A percentile compares a stretch with the other conserved stretches of the same genome.
Conservation (phyloP, 35 echinoderm and acorn worm species). For the Ophiothrix spiculata region DNA sequence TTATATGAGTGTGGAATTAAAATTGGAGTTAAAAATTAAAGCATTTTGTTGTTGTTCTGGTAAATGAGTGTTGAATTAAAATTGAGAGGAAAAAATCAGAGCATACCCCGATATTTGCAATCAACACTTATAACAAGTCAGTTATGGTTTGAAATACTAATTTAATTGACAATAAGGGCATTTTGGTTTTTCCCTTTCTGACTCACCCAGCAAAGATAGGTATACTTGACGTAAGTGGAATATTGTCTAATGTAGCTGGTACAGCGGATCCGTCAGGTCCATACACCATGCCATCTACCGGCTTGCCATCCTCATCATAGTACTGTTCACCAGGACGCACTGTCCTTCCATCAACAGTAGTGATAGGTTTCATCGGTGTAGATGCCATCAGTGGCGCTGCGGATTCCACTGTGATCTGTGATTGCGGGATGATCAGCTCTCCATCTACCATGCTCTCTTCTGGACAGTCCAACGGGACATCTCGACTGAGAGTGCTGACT, state of each 20-base stretch:
- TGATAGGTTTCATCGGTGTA: conserved; percentile 29
- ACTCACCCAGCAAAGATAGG: conserved; percentile 66
- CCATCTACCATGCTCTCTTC: conserved; percentile 51
- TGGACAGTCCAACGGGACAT: conserved; percentile 16
- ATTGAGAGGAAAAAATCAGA: too few relatives aligned
- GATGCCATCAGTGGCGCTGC: conserved; percentile 63
- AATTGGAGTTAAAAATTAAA: too few relatives aligned
- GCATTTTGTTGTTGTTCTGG: too few relatives aligned
- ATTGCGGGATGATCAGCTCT: conserved; percentile 47
- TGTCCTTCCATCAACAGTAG: conserved; percentile 38
- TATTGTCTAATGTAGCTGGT: conserved; percentile 39
- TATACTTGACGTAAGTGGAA: conserved; percentile 30
- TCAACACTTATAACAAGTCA: too few relatives aligned
- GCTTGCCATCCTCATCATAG: conserved; percentile 52
- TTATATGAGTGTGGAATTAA: too few relatives aligned
- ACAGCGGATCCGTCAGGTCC: conserved; percentile 46
- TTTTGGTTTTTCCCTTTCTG: too few relatives aligned
- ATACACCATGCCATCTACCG: conserved; percentile 47
- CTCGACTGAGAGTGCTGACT: conserved; percentile 58
- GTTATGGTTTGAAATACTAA: too few relatives aligned
- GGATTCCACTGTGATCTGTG: conserved; percentile 44
- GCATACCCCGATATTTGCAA: too few relatives aligned
- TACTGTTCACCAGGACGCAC: conserved; percentile 37
- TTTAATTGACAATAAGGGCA: too few relatives aligned
- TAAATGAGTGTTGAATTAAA: too few relatives aligned